These are phyloP conservation scores for Folsomia candida DNA, from an alignment of 2,888 invertebrate species.

Conservation along the genomic window DNA sequence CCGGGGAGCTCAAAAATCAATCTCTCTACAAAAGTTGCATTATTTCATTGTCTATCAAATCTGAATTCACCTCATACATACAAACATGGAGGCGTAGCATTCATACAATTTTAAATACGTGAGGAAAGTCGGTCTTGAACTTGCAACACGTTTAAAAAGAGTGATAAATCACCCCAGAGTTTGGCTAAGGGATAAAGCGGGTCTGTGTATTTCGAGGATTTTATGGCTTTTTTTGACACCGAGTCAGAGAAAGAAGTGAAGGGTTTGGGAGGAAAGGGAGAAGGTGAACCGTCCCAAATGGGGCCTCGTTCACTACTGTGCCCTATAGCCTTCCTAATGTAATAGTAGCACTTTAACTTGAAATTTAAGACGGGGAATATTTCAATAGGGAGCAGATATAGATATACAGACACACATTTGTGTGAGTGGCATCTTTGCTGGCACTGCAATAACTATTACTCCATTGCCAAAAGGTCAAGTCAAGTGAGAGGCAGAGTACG, in stretches of 20 bases:
- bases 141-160: neutral
- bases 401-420: neutral
- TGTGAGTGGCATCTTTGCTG: neutral
- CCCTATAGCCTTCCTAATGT: neutral
- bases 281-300: neutral
- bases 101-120: too few relatives aligned
- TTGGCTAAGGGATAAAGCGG: slow-evolving; percentile 11
- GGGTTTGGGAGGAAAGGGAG: neutral
- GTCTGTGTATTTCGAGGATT: slow-evolving; percentile 10
- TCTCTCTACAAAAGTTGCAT: neutral
- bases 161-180: slow-evolving; percentile 9
- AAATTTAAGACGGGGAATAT: neutral
- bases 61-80: neutral
- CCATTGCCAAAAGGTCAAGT: neutral
- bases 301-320: neutral
- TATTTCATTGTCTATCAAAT: neutral
- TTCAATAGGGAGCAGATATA: neutral
- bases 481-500: neutral
- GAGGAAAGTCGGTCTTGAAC: neutral
- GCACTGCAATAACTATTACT: neutral
- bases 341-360: neutral
- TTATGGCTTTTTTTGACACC: neutral
- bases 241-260: neutral
- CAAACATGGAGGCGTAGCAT: too few relatives aligned
- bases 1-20: neutral